Base-by-base conservation (phyloP, 35 echinoderm and acorn worm genomes). In the Ptychodera flava region DNA sequence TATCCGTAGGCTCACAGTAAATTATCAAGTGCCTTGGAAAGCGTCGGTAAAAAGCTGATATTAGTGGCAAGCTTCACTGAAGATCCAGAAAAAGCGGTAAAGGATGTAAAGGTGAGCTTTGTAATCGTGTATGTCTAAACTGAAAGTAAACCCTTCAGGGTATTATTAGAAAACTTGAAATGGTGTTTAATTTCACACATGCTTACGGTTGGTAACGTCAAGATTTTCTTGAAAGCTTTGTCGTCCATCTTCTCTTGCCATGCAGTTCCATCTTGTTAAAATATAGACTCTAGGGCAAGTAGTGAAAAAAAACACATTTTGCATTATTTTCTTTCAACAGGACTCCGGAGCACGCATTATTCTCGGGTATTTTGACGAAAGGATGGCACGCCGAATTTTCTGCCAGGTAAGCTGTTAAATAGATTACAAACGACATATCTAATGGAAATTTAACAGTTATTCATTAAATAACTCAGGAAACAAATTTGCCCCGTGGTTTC, bases 291-390 rank as follows among this genome's bases (percentile, higher is more conserved):
- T n/a, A n/a, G n/a, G n/a, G n/a, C n/a, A n/a, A n/a, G n/a, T n/a
- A n/a, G n/a, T n/a, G n/a, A n/a, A n/a, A n/a, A n/a, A n/a, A n/a
- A n/a, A n/a, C n/a, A n/a, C n/a, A n/a, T n/a, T n/a, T n/a, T n/a
- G n/a, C n/a, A n/a, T n/a, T n/a, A n/a, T n/a, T n/a, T n/a, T n/a
- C n/a, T n/a, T n/a, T n/a, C n/a, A n/a, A n/a, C n/a, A 99, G 96
- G 38, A 90, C 1, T 90, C 85, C 31, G 33, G 82, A 75, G 96
- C 96, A 30, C 88, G 93, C 28, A 99, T 99, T 32, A 87, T 99
- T 15, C 89, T 99, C 34, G 96, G 96, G 16, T 99, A 94, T 35
- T 99, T 99, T 77, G 90, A 90, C 79, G 92, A 99, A 75, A 52
- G 79, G 22, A 92, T 90, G 84, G 96, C 96, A 15, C 53, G 93